Conservation (phyloP, 2,888 invertebrate species). For the Fragum sueziense region DNA sequence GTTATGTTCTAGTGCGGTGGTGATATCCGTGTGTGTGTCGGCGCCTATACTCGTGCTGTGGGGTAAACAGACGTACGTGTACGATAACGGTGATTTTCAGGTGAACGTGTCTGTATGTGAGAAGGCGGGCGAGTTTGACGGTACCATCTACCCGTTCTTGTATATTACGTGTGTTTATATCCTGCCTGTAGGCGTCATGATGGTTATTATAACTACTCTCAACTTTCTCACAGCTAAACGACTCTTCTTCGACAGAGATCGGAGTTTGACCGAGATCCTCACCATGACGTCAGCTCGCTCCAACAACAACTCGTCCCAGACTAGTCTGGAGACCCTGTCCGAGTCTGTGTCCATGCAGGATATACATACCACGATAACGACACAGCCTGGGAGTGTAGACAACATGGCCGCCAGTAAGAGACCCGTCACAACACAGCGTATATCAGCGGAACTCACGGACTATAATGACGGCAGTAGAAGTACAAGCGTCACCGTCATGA, state of each 20-base stretch:
- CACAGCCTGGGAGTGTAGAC: not conserved
- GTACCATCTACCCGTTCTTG: conserved; percentile 32
- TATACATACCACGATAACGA: too few relatives aligned
- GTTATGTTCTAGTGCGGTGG: conserved; percentile 22
- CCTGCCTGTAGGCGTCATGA: conserved; percentile 45
- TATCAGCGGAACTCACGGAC: not conserved
- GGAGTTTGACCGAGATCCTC: not conserved
- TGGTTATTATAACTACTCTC: conserved; percentile 29
- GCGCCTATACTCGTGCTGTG: conserved; percentile 42
- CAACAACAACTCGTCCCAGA: not conserved
- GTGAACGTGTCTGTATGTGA: conserved; percentile 52
- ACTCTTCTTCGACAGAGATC: conserved; percentile 33
- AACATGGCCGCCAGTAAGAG: too few relatives aligned
- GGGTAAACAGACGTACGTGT: conserved; percentile 49
- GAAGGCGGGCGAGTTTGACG: conserved; percentile 39
- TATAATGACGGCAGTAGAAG: not conserved
- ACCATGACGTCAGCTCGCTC: not conserved
- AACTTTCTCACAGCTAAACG: conserved; percentile 42
- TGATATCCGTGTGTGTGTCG: conserved; percentile 31
- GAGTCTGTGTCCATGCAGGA: not conserved
- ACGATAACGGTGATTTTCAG: conserved; percentile 1
- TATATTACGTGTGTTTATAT: conserved; percentile 46
- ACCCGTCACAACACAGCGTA: not conserved
- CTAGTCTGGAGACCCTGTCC: not conserved
- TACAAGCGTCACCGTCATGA: not conserved